Conservation (phyloP, 2,888 invertebrate genomes). For the Tachystola acroxantha region DNA sequence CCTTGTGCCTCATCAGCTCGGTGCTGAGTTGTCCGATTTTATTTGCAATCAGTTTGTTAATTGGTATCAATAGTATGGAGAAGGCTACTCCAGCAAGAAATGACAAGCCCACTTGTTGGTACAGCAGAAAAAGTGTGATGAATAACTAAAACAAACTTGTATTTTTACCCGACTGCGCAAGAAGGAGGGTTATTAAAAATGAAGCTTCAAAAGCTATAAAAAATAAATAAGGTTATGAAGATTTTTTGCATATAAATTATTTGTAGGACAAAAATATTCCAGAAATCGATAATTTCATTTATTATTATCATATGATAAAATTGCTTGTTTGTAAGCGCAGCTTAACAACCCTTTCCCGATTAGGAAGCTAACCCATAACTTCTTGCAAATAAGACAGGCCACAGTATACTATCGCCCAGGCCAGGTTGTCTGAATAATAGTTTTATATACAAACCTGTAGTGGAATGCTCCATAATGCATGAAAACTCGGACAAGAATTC, state of each 20-base stretch:
- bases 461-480: conserved; percentile 97
- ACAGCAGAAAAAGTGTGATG: conserved; percentile 89
- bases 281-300: too few species aligned
- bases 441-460: too few species aligned
- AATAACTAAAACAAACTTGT: conserved; percentile 78
- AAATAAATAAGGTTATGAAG: background rate
- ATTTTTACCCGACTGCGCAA: background rate
- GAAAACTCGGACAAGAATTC: conserved; percentile 97
- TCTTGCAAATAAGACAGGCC: too few species aligned
- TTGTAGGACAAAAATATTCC: too few species aligned
- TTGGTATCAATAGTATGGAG: conserved; percentile 92
- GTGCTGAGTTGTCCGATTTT: conserved; percentile 92
- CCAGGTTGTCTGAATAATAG: too few species aligned
- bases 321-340: too few species aligned
- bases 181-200: background rate
- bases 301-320: too few species aligned
- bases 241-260: too few species aligned
- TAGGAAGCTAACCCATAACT: too few species aligned
- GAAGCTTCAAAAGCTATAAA: background rate
- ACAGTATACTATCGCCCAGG: too few species aligned
- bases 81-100: conserved; percentile 94
- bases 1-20: conserved; percentile 94
- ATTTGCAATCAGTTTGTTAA: conserved; percentile 93
- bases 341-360: too few species aligned
- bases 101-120: conserved; percentile 92